Base-by-base conservation (phyloP, 2,888 invertebrate species). In the Drosophila multiciliata region DNA sequence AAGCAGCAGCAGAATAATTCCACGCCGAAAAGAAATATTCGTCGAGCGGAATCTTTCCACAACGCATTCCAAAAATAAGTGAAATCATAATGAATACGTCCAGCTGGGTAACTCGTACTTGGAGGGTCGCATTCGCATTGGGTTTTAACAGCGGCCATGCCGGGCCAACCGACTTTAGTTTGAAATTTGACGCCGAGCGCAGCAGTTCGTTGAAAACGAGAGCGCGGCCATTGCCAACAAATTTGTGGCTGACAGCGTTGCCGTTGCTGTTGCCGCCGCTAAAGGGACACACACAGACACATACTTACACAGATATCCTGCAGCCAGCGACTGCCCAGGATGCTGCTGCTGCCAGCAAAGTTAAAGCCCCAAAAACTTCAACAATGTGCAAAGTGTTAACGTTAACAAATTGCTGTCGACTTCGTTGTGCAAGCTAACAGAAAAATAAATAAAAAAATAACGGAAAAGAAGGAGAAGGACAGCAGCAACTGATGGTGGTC, bases 111-210 rank as follows among this genome's bases (percentile, higher is more conserved):
- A 53, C 65, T 29, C 55, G 15, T 52, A 33, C 58, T 73, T 65
- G 71, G 73, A 69, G 70, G 78, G 79, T 78, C 80, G 80, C 66
- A 63, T 53, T 75, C 80, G 72, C 59, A 66, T 53, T 73, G 68
- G 73, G 77, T 78, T 73, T 75, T 73, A 70, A 78, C 72, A 72
- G 77, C 75, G 73, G 74, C 80, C 73, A 72, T 69, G 70, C 71
- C 80, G 75, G 75, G 67, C 72, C 54, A 78, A 79, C 75, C 74
- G 82, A 80, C 75, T 90, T 90, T 81, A 90, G 91, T 90, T 83
- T 79, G 81, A 83, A 83, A 83, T 89, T 90, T 81, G 84, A 89
- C 77, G 83, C 82, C 80, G 91, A 90, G 79, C 77, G 73, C 76
- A 80, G 79, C 84, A 82, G 84, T 82, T 68, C 80, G 82, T 77